Evolutionary conservation across 2,888 invertebrate species (phyloP).

Genomic region (Drosophila putrida): DNA sequence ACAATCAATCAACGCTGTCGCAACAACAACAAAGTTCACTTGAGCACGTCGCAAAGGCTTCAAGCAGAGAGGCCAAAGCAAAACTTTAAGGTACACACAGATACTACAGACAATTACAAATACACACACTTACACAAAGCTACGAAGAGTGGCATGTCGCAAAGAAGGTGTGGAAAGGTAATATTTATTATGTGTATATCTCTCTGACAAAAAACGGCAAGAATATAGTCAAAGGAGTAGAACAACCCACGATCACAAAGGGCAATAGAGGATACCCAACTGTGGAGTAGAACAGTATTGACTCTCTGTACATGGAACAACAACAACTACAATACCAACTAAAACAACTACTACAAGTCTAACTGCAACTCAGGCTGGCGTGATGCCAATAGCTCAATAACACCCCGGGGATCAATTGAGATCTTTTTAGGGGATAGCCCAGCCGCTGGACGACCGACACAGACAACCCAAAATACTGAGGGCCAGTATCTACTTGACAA

Average conservation of each 20-base stretch:
- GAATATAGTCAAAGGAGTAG: constrained; percentile 30
- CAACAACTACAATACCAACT: neutral
- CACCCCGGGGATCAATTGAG: constrained; percentile 80
- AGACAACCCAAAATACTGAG: constrained; percentile 16
- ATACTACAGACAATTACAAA: constrained; percentile 16
- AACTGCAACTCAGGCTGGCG: constrained; percentile 49
- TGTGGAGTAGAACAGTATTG: constrained; percentile 1
- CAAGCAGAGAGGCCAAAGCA: constrained; percentile 43
- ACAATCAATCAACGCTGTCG: constrained; percentile 74
- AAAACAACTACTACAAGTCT: neutral
- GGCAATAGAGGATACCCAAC: constrained; percentile 39
- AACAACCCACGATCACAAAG: constrained; percentile 37
- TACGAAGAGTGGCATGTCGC: constrained; percentile 38
- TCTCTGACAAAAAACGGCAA: constrained; percentile 58
- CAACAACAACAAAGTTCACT: constrained; percentile 62
- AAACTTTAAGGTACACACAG: constrained; percentile 41
- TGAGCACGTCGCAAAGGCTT: constrained; percentile 65
- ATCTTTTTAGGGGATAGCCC: constrained; percentile 67
- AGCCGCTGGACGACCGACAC: constrained; percentile 17
- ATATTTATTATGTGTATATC: constrained; percentile 77
- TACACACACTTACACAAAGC: constrained; percentile 1
- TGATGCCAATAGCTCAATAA: constrained; percentile 78
- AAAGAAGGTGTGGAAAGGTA: constrained; percentile 68
- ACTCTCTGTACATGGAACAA: constrained; percentile 1
- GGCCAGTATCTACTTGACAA: neutral